phyloP scores from a whole-genome alignment of 1,140 invertebrate genomes.

The Camponotus pennsylvanicus region DNA sequence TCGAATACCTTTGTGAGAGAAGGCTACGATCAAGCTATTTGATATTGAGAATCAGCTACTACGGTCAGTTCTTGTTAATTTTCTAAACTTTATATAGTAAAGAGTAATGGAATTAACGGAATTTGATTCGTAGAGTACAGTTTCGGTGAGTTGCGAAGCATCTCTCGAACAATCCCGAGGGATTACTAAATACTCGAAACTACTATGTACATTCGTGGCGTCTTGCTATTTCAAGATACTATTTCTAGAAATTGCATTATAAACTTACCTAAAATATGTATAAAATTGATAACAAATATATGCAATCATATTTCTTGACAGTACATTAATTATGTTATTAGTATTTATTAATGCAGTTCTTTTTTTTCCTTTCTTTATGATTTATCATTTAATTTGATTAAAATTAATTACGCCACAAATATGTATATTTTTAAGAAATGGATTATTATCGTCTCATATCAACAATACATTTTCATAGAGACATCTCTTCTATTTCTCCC shows the following conservation, averaged over 20 bases:
- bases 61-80: conserved; percentile 26
- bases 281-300: conserved; percentile 15
- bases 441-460: conserved; percentile 6
- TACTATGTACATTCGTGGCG: not conserved
- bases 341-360: no score
- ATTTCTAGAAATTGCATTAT: conserved; percentile 17
- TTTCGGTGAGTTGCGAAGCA: conserved; percentile 61
- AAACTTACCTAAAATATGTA: conserved; percentile 1
- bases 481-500: not conserved
- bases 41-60: conserved; percentile 2
- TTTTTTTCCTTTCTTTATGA: not conserved
- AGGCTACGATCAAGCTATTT: not conserved
- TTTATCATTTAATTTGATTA: not conserved
- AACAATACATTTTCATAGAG: not conserved
- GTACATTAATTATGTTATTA: not conserved
- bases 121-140: conserved; percentile 54
- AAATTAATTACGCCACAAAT: not conserved
- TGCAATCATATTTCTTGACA: conserved; percentile 4
- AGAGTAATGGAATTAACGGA: conserved; percentile 49
- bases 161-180: conserved; percentile 52
- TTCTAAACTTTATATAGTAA: conserved; percentile 9
- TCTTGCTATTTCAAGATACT: not conserved
- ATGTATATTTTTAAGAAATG: not conserved
- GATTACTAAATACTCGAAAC: conserved; percentile 64
- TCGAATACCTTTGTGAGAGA: not conserved